Evolutionary conservation across 2,888 invertebrate genomes (phyloP).

Genomic region (Drosophila kambysellisi): DNA sequence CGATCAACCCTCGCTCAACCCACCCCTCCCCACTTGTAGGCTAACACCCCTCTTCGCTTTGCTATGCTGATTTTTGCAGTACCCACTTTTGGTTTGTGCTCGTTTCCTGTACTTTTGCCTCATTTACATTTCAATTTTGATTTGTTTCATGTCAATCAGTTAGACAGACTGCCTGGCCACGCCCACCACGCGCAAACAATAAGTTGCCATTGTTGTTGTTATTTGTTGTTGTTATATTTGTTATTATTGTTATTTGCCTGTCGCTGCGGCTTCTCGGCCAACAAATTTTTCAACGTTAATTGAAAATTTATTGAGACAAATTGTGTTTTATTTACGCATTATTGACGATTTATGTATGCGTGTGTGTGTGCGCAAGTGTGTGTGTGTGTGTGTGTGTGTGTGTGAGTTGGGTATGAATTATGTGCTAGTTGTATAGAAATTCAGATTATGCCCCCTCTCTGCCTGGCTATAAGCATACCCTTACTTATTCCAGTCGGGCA

Average conservation of each 20-base stretch:
- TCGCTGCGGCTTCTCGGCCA: conserved; percentile 44
- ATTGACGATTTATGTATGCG: conserved; percentile 31
- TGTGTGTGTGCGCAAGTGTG: neutral
- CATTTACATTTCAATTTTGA: conserved; percentile 80
- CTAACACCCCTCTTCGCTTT: neutral
- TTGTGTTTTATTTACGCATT: conserved; percentile 66
- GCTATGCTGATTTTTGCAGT: conserved; percentile 8
- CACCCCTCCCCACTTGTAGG: accelerated
- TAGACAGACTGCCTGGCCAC: conserved; percentile 56
- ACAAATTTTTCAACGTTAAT: conserved; percentile 68
- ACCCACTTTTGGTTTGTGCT: conserved; percentile 15
- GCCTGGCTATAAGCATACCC: conserved; percentile 8
- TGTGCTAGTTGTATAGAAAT: conserved; percentile 41
- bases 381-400: conserved; percentile 7
- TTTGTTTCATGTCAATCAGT: conserved; percentile 76
- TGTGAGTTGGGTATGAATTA: conserved; percentile 37
- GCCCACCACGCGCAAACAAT: conserved; percentile 38
- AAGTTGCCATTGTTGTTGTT: conserved; percentile 8
- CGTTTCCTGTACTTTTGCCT: conserved; percentile 30
- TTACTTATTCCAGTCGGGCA: conserved; percentile 1
- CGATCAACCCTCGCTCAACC: no score
- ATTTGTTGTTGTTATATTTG: conserved; percentile 18
- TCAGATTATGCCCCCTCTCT: conserved; percentile 11
- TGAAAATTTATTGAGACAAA: conserved; percentile 81
- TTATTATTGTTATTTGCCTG: conserved; percentile 25